phyloP scores from a whole-genome alignment of 2,113 vertebrate species.

The Nicator chloris region DNA sequence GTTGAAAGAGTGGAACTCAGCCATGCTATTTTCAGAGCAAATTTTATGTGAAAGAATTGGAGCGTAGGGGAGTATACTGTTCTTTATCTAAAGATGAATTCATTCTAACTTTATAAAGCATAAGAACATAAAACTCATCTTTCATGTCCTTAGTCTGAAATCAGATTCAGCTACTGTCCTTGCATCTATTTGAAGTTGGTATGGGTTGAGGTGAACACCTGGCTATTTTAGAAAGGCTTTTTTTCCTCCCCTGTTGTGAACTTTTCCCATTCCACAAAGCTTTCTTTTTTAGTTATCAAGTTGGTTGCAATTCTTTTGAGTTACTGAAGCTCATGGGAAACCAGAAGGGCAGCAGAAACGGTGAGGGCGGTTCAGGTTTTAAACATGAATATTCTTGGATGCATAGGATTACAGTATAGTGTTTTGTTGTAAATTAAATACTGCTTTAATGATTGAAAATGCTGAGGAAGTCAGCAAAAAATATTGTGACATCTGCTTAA shows the following conservation, averaged over 20 bases:
- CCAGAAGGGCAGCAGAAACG: constrained; percentile 7
- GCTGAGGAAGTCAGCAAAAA: not conserved
- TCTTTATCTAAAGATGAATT: constrained; percentile 51
- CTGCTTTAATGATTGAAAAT: not conserved
- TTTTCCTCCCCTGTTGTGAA: constrained; percentile 40
- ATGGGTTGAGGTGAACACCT: constrained; percentile 58
- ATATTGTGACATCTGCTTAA: not conserved
- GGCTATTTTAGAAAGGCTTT: constrained; percentile 57
- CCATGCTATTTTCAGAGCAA: constrained; percentile 42
- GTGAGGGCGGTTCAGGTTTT: constrained; percentile 44
- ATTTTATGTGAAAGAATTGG: constrained; percentile 47
- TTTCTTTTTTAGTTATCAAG: constrained; percentile 43
- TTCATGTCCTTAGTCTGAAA: constrained; percentile 57
- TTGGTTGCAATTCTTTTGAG: constrained; percentile 51
- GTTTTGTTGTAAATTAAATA: constrained; percentile 5
- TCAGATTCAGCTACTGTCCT: constrained; percentile 39
- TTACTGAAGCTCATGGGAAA: constrained; percentile 44
- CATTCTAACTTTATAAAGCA: not conserved
- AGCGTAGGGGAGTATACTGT: constrained; percentile 23
- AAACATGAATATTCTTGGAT: constrained; percentile 20
- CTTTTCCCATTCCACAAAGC: constrained; percentile 51
- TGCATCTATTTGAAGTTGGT: constrained; percentile 53
- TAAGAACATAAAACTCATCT: constrained; percentile 42
- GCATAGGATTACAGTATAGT: not conserved
- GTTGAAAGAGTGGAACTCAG: constrained; percentile 34